Percentiles rank a stretch among this genome's conserved stretches.
phyloP scores from a whole-genome alignment of 2,113 vertebrate genomes.

The Cynoglossus semilaevis region DNA sequence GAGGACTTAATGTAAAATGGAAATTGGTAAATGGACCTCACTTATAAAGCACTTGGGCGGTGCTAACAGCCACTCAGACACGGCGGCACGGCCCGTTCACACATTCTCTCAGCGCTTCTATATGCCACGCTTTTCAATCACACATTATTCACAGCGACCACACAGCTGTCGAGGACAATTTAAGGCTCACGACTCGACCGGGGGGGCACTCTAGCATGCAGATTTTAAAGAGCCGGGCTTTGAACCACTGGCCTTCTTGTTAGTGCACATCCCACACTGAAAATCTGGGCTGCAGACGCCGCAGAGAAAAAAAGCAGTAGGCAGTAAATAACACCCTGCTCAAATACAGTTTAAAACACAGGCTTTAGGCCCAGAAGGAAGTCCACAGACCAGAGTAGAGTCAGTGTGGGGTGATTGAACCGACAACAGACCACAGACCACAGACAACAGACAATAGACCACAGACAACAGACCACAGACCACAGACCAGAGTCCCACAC shows the following conservation, averaged over 20 bases:
- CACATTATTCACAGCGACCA: background rate
- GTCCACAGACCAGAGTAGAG: too few species aligned
- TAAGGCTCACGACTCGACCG: background rate
- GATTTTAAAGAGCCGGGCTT: background rate
- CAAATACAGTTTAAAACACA: too few species aligned
- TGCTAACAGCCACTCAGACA: background rate
- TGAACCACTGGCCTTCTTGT: background rate
- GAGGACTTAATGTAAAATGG: background rate
- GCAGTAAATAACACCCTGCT: too few species aligned
- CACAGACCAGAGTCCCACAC: too few species aligned
- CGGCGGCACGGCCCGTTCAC: background rate
- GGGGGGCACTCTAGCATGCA: background rate
- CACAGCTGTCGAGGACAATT: background rate
- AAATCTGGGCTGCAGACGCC: background rate
- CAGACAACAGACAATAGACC: too few species aligned
- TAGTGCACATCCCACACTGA: background rate
- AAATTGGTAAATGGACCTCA: background rate
- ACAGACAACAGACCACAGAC: too few species aligned
- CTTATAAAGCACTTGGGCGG: background rate
- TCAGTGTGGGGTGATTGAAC: too few species aligned
- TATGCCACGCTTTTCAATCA: background rate
- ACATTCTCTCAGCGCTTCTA: background rate
- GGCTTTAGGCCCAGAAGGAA: too few species aligned
- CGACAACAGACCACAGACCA: too few species aligned
- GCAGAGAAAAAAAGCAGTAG: background rate